Evolutionary conservation across 2,888 invertebrate species (phyloP), one percentile per base, ranked within the genome.

Genomic region (Ochropleura leucogaster): DNA sequence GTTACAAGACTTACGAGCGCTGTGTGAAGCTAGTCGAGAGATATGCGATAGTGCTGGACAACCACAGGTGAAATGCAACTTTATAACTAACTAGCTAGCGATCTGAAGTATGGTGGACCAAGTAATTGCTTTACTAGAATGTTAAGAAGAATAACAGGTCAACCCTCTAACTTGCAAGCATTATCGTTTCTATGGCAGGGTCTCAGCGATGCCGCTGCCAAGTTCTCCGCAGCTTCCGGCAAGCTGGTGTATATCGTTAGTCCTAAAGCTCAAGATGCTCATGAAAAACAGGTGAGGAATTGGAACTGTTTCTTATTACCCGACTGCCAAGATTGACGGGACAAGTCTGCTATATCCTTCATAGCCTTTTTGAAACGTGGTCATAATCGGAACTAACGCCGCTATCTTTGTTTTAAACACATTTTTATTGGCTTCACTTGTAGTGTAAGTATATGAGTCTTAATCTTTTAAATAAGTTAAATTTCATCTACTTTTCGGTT

Each of bases 221-320:
- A 91, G 74, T 92, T 89, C 59, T 90, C 91, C 0, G 87, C 87
- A 0, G 90, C 92, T 0, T 90, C 93, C 0, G 89, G 90, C 20
- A 91, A 90, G 63, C 75, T 93, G 60, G 85, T 88, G 14, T 92
- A 88, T 77, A 82, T 89, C 30, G 81, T 90, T 74, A 89, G 87
- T 68, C 89, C 89, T 2, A 74, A 74, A 6, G 84, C 84, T 14
- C 74, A 82, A 18, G 81, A 80, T 1, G 73, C 76, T 0, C 86
- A 80, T 14, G 89, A 89, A 53, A 74, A 89, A 6, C 78, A 89
- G 90, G 92, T 92, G 70, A 74, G 65, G 0, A 3, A 30, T 12
- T n/a, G 40, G 4, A 20, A n/a, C 0, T 51, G 42, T 46, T 6
- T 2, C 8, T 44, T n/a, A 14, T 16, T n/a, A 6, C 51, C n/a